Evolutionary conservation across 2,797 vertebrate species (phyloP).

Genomic region (Phrynocephalus vlangalii): DNA sequence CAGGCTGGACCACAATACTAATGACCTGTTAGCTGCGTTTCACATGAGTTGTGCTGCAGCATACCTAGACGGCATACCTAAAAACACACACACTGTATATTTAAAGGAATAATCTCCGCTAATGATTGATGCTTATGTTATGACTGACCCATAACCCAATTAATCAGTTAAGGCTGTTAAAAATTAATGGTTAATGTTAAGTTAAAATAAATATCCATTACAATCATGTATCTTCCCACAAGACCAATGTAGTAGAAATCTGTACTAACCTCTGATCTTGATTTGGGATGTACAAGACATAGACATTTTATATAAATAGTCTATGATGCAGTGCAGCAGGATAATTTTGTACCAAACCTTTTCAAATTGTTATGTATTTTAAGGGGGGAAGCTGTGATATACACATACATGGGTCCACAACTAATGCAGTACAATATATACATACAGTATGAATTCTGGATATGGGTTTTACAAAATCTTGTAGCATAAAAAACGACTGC

Average conservation of each 20-base stretch:
- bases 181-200: background rate
- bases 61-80: background rate
- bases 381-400: background rate
- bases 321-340: background rate
- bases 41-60: background rate
- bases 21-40: background rate
- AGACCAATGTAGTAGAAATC: background rate
- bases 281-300: background rate
- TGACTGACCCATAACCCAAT: constrained; percentile 14
- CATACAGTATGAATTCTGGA: background rate
- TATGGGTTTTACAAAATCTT: background rate
- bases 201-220: constrained; percentile 13
- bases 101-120: background rate
- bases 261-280: background rate
- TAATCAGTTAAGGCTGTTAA: background rate
- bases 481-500: background rate
- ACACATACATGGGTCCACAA: background rate
- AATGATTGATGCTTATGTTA: background rate
- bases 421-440: background rate
- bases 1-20: background rate
- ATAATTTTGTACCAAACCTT: background rate
- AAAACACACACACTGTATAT: background rate
- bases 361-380: background rate
- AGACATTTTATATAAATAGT: background rate
- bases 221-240: background rate